A percentile compares a stretch with the other conserved stretches of the same genome.
Conservation (phyloP, 2,113 vertebrate species). For the Notiomystis cincta region DNA sequence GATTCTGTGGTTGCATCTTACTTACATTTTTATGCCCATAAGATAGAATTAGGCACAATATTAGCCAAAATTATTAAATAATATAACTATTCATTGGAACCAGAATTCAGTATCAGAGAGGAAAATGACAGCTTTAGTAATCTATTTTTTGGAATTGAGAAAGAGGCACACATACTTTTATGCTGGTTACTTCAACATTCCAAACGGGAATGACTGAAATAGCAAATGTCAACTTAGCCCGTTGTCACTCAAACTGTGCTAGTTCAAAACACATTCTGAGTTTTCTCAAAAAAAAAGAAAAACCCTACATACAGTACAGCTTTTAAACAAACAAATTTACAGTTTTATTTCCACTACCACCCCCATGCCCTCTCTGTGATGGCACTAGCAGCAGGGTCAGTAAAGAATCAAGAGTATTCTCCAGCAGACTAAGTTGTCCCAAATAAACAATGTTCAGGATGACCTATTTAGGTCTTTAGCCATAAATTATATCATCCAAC, state of each 20-base stretch:
- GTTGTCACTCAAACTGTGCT: background rate
- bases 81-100: background rate
- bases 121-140: background rate
- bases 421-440: background rate
- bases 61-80: background rate
- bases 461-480: background rate
- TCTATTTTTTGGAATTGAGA: background rate
- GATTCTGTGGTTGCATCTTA: background rate
- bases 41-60: background rate
- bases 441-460: background rate
- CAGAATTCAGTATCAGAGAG: background rate
- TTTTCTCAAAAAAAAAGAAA: background rate
- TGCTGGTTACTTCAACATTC: background rate
- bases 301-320: background rate
- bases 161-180: background rate
- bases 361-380: background rate
- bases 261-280: background rate
- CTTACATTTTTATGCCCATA: background rate
- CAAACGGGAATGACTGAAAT: background rate
- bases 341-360: background rate
- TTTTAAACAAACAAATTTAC: background rate
- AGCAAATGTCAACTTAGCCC: background rate
- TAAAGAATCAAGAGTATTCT: background rate
- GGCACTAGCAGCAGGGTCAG: background rate
- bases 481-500: background rate